Evolutionary conservation across 1,140 invertebrate species (phyloP).

Genomic region (Micrasema minimum): DNA sequence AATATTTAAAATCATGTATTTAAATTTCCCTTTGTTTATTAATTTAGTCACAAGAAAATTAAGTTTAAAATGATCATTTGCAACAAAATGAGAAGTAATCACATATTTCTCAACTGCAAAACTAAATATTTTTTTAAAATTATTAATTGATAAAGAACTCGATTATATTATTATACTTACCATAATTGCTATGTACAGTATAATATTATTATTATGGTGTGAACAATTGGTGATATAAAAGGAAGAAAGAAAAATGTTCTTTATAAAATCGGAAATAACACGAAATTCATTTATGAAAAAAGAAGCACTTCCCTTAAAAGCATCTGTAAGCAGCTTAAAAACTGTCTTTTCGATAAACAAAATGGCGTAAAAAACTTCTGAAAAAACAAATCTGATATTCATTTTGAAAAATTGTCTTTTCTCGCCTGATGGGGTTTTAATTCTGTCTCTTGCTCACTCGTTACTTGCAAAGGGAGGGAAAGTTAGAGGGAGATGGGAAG

Average conservation of each 20-base stretch:
- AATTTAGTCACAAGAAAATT: too few species aligned
- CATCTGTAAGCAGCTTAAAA: constrained; percentile 12
- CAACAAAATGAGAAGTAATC: too few species aligned
- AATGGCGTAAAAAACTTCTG: background rate
- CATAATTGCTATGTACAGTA: too few species aligned
- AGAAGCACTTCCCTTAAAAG: background rate
- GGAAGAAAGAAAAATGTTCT: background rate
- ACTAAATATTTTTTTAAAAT: too few species aligned
- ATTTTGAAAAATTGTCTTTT: constrained; percentile 7
- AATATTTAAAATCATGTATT: too few species aligned
- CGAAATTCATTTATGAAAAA: background rate
- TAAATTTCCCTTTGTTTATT: too few species aligned
- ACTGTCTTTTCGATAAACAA: constrained; percentile 15
- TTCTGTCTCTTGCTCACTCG: background rate
- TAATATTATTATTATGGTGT: too few species aligned
- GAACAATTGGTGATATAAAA: too few species aligned
- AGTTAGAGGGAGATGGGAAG: background rate
- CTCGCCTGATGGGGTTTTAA: background rate
- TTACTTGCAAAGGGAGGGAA: background rate
- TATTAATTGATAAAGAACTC: too few species aligned
- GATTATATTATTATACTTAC: too few species aligned
- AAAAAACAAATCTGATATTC: constrained; percentile 17
- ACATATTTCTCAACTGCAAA: too few species aligned
- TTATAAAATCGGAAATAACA: background rate
- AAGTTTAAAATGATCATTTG: too few species aligned